Percentiles rank a stretch among this genome's conserved stretches.
Evolutionary conservation across 2,113 vertebrate species (phyloP).

Genomic region (Sceloporus tristichus): DNA sequence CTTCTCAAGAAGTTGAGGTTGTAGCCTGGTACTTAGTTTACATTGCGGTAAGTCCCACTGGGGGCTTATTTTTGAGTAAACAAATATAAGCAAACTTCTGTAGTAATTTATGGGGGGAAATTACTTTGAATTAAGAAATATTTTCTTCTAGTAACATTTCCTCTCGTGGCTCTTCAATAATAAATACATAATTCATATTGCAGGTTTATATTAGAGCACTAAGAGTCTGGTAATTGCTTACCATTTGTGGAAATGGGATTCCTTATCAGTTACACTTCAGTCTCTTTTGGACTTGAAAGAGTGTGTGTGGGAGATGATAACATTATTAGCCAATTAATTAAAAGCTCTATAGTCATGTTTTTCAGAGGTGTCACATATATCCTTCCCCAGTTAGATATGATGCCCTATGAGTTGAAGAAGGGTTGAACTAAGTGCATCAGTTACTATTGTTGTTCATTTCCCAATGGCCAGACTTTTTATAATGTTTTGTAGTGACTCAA

Average conservation of each 20-base stretch:
- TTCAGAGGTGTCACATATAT: fast-evolving
- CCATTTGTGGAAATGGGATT: background rate
- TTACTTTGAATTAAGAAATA: background rate
- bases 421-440: background rate
- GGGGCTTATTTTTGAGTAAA: background rate
- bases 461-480: background rate
- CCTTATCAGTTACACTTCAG: background rate
- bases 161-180: background rate
- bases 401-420: background rate
- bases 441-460: fast-evolving
- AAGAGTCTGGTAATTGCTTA: background rate
- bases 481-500: background rate
- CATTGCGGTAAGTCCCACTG: background rate
- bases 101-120: background rate
- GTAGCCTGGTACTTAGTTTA: background rate
- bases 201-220: background rate
- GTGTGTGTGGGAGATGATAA: background rate
- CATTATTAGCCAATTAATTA: background rate
- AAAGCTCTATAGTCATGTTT: fast-evolving
- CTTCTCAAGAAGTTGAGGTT: background rate
- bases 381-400: background rate
- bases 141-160: background rate
- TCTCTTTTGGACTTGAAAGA: background rate
- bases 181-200: background rate
- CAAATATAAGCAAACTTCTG: background rate